Conservation (phyloP, 2,797 vertebrate genomes). For the Coluber constrictor region DNA sequence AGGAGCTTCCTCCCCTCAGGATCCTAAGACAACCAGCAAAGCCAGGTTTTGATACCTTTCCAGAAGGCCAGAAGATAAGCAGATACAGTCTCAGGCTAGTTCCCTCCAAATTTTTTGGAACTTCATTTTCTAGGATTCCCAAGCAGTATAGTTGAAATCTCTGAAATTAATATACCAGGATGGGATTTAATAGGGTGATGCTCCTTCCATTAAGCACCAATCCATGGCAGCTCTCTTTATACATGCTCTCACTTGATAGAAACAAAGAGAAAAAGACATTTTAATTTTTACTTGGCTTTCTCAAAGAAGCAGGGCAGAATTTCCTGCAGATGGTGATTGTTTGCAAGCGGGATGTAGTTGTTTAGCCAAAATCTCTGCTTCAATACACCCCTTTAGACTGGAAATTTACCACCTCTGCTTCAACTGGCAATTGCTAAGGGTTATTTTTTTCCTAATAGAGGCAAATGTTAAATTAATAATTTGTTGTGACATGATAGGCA, state of each 20-base stretch:
- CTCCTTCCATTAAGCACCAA: neutral
- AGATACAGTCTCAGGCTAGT: neutral
- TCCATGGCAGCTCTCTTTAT: neutral
- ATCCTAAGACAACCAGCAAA: neutral
- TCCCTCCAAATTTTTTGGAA: neutral
- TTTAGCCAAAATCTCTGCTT: neutral
- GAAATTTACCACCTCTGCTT: too few species aligned
- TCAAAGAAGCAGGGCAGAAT: neutral
- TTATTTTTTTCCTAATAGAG: neutral
- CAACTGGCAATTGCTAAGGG: neutral
- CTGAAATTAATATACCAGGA: neutral
- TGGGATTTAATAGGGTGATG: neutral
- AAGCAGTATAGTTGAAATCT: neutral
- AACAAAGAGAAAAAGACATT: neutral
- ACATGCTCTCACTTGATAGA: neutral
- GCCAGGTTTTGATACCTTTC: neutral
- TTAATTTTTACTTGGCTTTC: neutral
- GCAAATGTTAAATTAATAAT: neutral
- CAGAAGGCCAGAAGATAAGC: neutral
- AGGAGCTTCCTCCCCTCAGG: fast-evolving
- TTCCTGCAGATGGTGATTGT: neutral
- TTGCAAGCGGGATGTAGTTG: neutral
- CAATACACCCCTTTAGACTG: neutral
- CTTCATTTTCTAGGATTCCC: neutral
- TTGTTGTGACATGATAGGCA: neutral